Conservation (phyloP, 2,888 invertebrate species). For the Ormia ochracea region DNA sequence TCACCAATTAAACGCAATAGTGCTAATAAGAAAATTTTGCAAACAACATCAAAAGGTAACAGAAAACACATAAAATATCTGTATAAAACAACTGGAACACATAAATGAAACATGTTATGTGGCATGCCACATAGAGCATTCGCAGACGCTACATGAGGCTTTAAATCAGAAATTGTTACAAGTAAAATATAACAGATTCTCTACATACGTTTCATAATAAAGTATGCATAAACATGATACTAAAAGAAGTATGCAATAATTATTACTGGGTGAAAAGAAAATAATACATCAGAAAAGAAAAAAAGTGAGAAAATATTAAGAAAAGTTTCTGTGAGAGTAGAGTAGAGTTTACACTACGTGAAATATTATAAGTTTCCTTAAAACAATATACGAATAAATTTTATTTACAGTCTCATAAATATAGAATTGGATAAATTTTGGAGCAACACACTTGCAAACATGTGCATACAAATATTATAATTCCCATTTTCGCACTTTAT, state of each 20-base stretch:
- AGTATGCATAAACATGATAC: constrained; percentile 49
- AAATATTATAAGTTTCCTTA: too few relatives aligned
- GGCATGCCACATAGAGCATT: constrained; percentile 34
- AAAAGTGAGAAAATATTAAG: neutral
- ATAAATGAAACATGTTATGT: constrained; percentile 32
- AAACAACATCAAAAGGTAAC: neutral
- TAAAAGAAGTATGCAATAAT: constrained; percentile 40
- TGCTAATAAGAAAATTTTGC: constrained; percentile 39
- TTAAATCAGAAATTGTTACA: constrained; percentile 7
- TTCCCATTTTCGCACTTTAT: too few relatives aligned
- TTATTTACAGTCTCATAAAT: too few relatives aligned
- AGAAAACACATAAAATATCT: neutral
- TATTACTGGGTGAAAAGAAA: neutral
- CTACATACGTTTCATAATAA: constrained; percentile 39
- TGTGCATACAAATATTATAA: neutral
- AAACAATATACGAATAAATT: too few relatives aligned
- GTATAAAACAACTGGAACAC: constrained; percentile 50
- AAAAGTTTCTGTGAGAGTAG: neutral
- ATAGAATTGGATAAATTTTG: too few relatives aligned
- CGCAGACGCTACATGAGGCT: neutral
- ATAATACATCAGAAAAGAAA: neutral
- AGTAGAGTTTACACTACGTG: neutral
- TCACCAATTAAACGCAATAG: constrained; percentile 36
- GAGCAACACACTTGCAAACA: too few relatives aligned
- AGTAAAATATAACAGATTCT: constrained; percentile 43